Conservation (phyloP, 2,113 vertebrate genomes). For the Tenrec ecaudatus region DNA sequence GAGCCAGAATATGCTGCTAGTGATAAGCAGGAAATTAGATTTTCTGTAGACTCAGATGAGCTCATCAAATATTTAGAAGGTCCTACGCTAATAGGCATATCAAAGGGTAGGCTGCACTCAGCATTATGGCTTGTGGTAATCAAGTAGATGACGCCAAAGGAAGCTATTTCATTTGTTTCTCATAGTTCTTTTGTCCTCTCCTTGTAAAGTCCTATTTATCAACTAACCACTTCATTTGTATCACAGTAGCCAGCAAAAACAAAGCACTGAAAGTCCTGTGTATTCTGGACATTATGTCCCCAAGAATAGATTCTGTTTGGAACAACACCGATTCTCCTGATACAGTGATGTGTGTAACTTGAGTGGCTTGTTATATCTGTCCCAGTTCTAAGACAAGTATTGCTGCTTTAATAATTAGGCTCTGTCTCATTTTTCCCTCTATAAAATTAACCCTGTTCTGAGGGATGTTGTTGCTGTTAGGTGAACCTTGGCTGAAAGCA, state of each 20-base stretch:
- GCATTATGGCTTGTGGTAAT: neutral
- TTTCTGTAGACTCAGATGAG: slow-evolving; percentile 45
- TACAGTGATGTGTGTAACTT: accelerated
- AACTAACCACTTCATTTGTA: neutral
- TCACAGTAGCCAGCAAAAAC: neutral
- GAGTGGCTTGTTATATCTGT: accelerated
- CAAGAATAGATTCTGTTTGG: too few relatives aligned
- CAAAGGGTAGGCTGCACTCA: neutral
- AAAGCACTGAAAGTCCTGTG: neutral
- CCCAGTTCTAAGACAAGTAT: accelerated
- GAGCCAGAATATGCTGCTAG: neutral
- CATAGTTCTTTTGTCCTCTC: neutral
- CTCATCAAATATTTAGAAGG: slow-evolving; percentile 64
- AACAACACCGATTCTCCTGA: accelerated
- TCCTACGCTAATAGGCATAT: neutral
- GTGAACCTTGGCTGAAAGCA: too few relatives aligned
- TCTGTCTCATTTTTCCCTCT: too few relatives aligned
- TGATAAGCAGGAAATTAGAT: slow-evolving; percentile 15
- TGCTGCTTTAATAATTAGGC: neutral
- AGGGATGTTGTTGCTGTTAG: too few relatives aligned
- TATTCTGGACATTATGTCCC: neutral
- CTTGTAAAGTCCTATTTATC: neutral
- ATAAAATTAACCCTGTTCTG: neutral
- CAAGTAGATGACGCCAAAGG: slow-evolving; percentile 4
- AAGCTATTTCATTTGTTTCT: neutral